phyloP scores from a whole-genome alignment of 2,113 vertebrate genomes.

The Callipepla californica region DNA sequence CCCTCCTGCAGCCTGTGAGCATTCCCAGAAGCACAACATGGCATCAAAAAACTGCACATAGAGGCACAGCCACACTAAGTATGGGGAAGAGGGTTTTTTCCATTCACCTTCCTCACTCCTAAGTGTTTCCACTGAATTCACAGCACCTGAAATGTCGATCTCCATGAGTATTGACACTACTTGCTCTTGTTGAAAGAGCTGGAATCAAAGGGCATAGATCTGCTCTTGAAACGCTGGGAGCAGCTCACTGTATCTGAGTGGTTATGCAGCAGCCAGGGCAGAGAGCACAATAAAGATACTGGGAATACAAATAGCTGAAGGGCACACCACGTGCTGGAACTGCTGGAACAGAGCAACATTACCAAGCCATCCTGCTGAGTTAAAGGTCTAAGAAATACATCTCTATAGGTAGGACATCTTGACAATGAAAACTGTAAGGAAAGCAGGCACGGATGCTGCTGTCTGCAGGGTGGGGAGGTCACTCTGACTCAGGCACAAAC shows the following conservation, averaged over 20 bases:
- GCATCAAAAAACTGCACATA: rapidly evolving
- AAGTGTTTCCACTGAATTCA: neutral
- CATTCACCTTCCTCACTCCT: neutral
- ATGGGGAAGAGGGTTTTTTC: rapidly evolving
- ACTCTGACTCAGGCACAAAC: too few relatives aligned
- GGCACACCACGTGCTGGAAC: neutral
- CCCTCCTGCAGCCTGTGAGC: neutral
- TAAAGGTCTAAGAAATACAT: neutral
- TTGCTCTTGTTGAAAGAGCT: constrained; percentile 2
- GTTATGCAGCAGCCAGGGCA: neutral
- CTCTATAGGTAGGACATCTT: neutral
- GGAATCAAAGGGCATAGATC: constrained; percentile 29
- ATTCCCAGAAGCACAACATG: neutral
- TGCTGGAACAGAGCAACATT: neutral
- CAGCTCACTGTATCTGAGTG: neutral
- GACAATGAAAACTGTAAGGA: neutral
- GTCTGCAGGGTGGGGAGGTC: neutral
- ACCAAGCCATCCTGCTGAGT: neutral
- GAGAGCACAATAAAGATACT: neutral
- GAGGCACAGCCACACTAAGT: neutral
- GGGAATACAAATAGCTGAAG: neutral
- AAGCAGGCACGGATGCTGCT: neutral
- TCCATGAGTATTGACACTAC: neutral
- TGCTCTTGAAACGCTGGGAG: neutral
- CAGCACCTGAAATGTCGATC: neutral